Evolutionary conservation across 2,113 vertebrate species (phyloP), one percentile per base, ranked within the genome.

Genomic region (Etheostoma spectabile): DNA sequence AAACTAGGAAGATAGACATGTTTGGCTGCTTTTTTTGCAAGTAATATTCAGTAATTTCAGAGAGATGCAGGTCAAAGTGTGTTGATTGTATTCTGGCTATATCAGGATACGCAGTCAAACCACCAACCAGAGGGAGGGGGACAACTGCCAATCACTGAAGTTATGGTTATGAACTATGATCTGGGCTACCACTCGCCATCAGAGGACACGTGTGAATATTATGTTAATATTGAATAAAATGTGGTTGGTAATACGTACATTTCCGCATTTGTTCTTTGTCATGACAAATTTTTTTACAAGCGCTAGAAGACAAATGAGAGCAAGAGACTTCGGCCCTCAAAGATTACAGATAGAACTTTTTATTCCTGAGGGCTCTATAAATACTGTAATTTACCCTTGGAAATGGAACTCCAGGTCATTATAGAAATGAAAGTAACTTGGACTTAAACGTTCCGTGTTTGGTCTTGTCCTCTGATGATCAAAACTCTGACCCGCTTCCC

Each of bases 391-490:
- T 30, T 45, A 62, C 5, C 11, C 18, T 16, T 42, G 22, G 21
- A 30, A 45, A 65, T 59, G 18, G n/a, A 22, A 68, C 55, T 62
- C 5, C 4, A 53, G 6, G 16, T 60, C 4, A n/a, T 18, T 53
- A 35, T 6, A 1, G 11, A 74, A 73, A 24, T 24, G 3, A 21
- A 60, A 48, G 12, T 56, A 12, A 79, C 59, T 35, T 48, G 0
- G 13, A 53, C 1, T 49, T 30, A 11, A 48, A 42, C 8, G 21
- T 38, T 57, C 11, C 5, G 66, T 80, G 80, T 79, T 74, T 0
- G 0, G 48, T 51, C 78, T 76, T 88, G 63, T 53, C 35, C 55
- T 74, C 15, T 38, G 6, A 55, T 15, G 42, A 48, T 48, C 0
- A 35, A 53, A 74, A n/a, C 15, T 10, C n/a, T 35, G 19, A 68